phyloP scores from a whole-genome alignment of 1,140 invertebrate genomes.

The Neodiprion virginianus region DNA sequence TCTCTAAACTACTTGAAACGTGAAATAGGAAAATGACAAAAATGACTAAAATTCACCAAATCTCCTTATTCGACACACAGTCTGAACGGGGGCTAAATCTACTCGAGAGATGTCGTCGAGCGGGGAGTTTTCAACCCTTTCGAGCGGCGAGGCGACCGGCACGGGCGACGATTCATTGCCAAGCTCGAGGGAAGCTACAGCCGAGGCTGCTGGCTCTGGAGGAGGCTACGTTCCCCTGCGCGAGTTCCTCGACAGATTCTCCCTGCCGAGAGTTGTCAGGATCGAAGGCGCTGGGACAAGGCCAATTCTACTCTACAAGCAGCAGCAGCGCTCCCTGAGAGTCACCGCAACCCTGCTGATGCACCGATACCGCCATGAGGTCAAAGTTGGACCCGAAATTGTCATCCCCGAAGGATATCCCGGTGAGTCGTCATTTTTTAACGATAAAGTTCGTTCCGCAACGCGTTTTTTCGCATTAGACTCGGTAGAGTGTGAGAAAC shows the following conservation, averaged over 20 bases:
- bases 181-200: constrained; percentile 51
- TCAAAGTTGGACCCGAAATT: constrained; percentile 53
- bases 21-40: no score
- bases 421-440: constrained; percentile 41
- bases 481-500: no score
- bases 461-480: no score
- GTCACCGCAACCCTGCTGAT: constrained; percentile 50
- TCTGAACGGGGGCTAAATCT: background rate
- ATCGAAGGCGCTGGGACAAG: constrained; percentile 52
- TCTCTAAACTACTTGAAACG: no score
- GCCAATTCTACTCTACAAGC: constrained; percentile 54
- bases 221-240: constrained; percentile 49
- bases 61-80: background rate
- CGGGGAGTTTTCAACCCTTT: constrained; percentile 54
- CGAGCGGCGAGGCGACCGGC: constrained; percentile 54
- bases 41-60: background rate
- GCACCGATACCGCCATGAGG: constrained; percentile 51
- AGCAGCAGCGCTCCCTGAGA: constrained; percentile 47
- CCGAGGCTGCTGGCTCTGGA: constrained; percentile 45
- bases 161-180: constrained; percentile 54
- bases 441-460: background rate
- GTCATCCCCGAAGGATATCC: constrained; percentile 57
- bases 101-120: constrained; percentile 46
- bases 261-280: constrained; percentile 51
- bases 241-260: constrained; percentile 55